Percentiles rank a stretch among this genome's conserved stretches.
phyloP scores from a whole-genome alignment of 2,797 vertebrate genomes.

The Propithecus deckenii region DNA sequence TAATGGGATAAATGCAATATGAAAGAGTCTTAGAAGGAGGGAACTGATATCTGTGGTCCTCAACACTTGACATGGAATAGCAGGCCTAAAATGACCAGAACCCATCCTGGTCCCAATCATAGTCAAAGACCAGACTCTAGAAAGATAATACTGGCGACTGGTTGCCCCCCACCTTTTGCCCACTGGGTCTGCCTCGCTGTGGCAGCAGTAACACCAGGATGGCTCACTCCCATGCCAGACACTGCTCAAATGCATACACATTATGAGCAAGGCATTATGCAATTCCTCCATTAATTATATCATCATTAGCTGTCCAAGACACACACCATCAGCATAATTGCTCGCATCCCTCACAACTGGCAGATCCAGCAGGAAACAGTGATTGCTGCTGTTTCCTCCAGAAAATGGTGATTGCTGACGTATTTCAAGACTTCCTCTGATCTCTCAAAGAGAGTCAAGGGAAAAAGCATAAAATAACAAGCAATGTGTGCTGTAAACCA shows the following conservation, averaged over 20 bases:
- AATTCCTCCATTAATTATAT: not conserved
- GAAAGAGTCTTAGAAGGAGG: not conserved
- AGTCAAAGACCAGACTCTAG: not conserved
- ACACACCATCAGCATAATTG: not conserved
- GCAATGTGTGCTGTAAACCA: not conserved
- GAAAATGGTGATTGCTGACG: constrained; percentile 10
- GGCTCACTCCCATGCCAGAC: not conserved
- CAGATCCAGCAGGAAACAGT: constrained; percentile 28
- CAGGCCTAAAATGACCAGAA: not conserved
- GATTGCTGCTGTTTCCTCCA: constrained; percentile 37
- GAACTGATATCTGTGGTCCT: not conserved
- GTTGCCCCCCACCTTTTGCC: not conserved
- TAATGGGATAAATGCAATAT: not conserved
- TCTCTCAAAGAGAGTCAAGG: not conserved
- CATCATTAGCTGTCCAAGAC: not conserved
- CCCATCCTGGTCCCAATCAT: not conserved
- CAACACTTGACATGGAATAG: not conserved
- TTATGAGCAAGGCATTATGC: not conserved
- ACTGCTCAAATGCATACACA: not conserved
- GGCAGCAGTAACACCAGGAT: not conserved
- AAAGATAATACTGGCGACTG: not conserved
- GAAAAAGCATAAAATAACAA: not conserved
- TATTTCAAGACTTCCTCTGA: constrained; percentile 31
- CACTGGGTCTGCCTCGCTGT: not conserved
- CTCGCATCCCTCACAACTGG: not conserved